Evolutionary conservation across 2,888 invertebrate species (phyloP), one percentile per base, ranked within the genome.

Genomic region (Cataglyphis albicans): DNA sequence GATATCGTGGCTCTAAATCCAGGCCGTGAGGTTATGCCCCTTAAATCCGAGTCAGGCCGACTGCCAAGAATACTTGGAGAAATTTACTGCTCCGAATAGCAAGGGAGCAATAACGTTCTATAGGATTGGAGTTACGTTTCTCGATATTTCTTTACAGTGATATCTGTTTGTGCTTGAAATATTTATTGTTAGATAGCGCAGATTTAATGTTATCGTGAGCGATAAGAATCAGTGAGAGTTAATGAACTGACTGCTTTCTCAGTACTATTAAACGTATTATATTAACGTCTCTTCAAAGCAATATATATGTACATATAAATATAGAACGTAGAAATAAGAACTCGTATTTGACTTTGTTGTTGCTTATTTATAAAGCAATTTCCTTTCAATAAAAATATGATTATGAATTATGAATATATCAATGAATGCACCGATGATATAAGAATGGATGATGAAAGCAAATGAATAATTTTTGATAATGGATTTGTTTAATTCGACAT

Each of bases 81-180:
- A 82, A 82, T 82, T 82, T 82, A 82, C 52, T 82, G 78, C 78
- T 55, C 32, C 61, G 59, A 82, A 78, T 78, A 78, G 78, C 78
- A 82, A 70, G 82, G 70, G 63, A 70, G 68, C 21, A 80, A 68
- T 82, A 82, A 80, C 63, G 68, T 55, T 80, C 44, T 38, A 21
- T 48, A 41, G 41, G 21, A 68, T 52, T 41, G 21, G n/a, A 70
- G 78, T 63, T 68, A 78, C 35, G 78, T 64, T 82, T 80, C 70
- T 55, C 61, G 41, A 70, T 82, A 80, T 70, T 70, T 80, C 76
- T 48, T 64, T 55, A 55, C 55, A 63, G 55, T 41, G 21, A 63
- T 52, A 70, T 78, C 52, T 55, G 82, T 67, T 67, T 82, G 68
- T 52, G 38, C 38, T 61, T 44, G 25, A 68, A 76, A 74, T 76